These are phyloP conservation scores for Mola mola DNA, from an alignment of 2,113 vertebrate species.

Conservation along the genomic window DNA sequence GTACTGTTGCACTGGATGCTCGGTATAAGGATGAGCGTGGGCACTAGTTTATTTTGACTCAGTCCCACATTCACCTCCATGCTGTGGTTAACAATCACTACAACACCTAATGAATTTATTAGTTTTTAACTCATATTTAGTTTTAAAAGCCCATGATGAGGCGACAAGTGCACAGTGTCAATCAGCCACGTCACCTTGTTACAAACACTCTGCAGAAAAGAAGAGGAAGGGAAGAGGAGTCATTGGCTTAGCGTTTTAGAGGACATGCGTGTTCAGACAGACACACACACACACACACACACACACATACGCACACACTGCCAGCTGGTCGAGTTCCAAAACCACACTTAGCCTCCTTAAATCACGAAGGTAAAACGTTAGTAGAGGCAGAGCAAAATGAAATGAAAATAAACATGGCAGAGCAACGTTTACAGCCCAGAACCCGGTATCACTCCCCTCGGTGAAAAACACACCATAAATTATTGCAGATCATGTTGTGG, in stretches of 20 bases:
- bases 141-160: not conserved
- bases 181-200: slow-evolving; percentile 20
- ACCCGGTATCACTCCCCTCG: slow-evolving; percentile 72
- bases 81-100: too few species aligned
- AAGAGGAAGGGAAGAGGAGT: slow-evolving; percentile 6
- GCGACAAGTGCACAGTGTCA: slow-evolving; percentile 32
- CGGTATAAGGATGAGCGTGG: too few species aligned
- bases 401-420: slow-evolving; percentile 78
- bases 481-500: slow-evolving; percentile 72
- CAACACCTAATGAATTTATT: too few species aligned
- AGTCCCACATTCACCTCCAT: not conserved
- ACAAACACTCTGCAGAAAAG: slow-evolving; percentile 4
- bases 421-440: slow-evolving; percentile 75
- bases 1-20: too few species aligned
- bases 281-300: slow-evolving; percentile 11
- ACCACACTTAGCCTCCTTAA: slow-evolving; percentile 68
- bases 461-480: slow-evolving; percentile 76
- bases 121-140: not conserved
- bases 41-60: too few species aligned
- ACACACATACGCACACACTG: slow-evolving; percentile 12
- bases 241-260: slow-evolving; percentile 10
- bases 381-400: slow-evolving; percentile 74
- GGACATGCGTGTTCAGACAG: slow-evolving; percentile 1
- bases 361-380: slow-evolving; percentile 76
- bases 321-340: slow-evolving; percentile 69